Conservation (phyloP, 1,140 invertebrate species). For the Drosophila athabasca region DNA sequence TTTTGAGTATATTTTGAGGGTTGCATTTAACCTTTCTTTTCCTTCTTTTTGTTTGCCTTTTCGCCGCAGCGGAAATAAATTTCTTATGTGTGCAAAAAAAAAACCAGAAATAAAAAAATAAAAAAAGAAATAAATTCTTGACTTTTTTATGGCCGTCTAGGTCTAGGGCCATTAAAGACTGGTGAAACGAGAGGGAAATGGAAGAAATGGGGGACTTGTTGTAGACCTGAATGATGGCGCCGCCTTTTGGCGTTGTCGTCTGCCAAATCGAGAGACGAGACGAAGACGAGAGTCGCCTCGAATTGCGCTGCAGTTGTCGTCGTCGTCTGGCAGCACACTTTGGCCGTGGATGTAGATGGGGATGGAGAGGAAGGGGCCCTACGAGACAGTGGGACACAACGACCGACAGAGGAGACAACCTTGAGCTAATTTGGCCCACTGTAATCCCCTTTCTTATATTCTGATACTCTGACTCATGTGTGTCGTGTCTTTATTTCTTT, state of each 20-base stretch:
- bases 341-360: no score
- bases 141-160: conserved; percentile 75
- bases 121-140: conserved; percentile 63
- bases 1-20: conserved; percentile 36
- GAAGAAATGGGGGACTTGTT: conserved; percentile 3
- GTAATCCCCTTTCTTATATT: background rate
- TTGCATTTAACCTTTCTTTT: conserved; percentile 40
- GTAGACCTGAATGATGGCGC: conserved; percentile 70
- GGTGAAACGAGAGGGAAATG: background rate
- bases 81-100: conserved; percentile 39
- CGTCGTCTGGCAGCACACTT: conserved; percentile 13
- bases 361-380: background rate
- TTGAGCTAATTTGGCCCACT: conserved; percentile 74
- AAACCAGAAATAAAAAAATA: background rate
- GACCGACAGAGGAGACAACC: conserved; percentile 56
- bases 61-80: conserved; percentile 68
- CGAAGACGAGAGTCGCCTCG: background rate
- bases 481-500: conserved; percentile 38
- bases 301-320: conserved; percentile 74
- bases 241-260: conserved; percentile 44
- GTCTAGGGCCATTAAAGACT: conserved; percentile 70
- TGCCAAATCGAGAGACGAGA: conserved; percentile 58
- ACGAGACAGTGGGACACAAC: conserved; percentile 25
- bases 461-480: background rate
- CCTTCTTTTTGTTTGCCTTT: conserved; percentile 16